Base-by-base conservation (phyloP, 2,888 invertebrate genomes). In the Dilophus febrilis region DNA sequence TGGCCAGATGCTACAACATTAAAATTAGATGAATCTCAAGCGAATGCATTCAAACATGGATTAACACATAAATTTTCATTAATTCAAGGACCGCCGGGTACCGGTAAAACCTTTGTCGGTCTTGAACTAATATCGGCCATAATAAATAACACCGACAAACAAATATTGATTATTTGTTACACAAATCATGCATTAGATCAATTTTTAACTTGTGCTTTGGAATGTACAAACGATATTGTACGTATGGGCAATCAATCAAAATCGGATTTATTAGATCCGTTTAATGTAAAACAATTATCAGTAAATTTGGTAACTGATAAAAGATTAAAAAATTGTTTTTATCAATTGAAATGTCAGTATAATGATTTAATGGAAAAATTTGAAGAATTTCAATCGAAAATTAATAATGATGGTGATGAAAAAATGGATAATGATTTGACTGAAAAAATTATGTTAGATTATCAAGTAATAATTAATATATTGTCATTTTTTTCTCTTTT, bases 171-270 rank as follows among this genome's bases (percentile, higher is more conserved):
- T 0, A 74, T 88, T 16, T 83, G 85, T 51, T 84, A 75, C 55
- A 87, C 86, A 7, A 88, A 90, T 63, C 84, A 86, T 55, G 86
- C 87, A 5, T 60, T 90, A 33, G 88, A 88, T 62, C 85, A 87
- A 54, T 87, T 88, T 55, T 58, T 88, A 28, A 76, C 82, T 54
- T 80, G 78, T 8, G 62, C 82, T 10, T 51, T 75, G 1, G 50
- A 57, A 19, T 59, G 69, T 3, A 78, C 78, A 0, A 51, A 66
- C 1, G 66, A 66, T 42, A 66, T 85, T 42, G 64, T 82, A 2
- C 66, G 84, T 42, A 64, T 85, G 40, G 84, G 85, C 0, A 71
- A 74, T 22, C 76, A 77, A 51, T 73, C 76, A 3, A 75, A 74
- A 49, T 71, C 68, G 51, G 64, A 68, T 41, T 51, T 55, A 7